Conservation (phyloP, 2,113 vertebrate species). For the Aegypius monachus region DNA sequence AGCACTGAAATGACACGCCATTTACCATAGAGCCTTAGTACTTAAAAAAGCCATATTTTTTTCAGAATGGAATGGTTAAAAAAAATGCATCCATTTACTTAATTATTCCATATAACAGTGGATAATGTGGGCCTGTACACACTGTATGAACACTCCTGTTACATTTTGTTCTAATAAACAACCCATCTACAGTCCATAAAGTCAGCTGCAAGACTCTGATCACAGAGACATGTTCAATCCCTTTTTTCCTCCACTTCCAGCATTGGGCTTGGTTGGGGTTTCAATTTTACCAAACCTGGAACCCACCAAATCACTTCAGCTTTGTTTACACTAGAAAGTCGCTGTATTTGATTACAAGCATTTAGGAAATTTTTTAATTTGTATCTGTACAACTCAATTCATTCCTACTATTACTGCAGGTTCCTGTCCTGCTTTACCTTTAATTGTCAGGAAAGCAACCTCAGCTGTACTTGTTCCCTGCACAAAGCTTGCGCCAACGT, state of each 20-base stretch:
- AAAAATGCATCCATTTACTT: not conserved
- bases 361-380: not conserved
- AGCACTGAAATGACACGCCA: not conserved
- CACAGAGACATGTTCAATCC: fast-evolving
- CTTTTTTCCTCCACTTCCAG: fast-evolving
- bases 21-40: not conserved
- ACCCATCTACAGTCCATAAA: not conserved
- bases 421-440: not conserved
- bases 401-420: not conserved
- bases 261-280: not conserved
- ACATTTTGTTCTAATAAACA: not conserved
- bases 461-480: not conserved
- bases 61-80: not conserved
- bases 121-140: not conserved
- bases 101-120: not conserved
- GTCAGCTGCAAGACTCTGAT: not conserved
- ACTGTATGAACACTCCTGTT: not conserved
- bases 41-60: fast-evolving
- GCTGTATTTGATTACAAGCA: not conserved
- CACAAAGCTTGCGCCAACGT: not conserved
- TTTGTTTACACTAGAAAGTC: not conserved
- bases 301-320: not conserved
- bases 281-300: not conserved
- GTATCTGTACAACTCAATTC: fast-evolving
- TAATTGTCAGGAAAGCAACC: fast-evolving